phyloP scores from a whole-genome alignment of 2,888 invertebrate genomes.

The Tenthredo mesomela region DNA sequence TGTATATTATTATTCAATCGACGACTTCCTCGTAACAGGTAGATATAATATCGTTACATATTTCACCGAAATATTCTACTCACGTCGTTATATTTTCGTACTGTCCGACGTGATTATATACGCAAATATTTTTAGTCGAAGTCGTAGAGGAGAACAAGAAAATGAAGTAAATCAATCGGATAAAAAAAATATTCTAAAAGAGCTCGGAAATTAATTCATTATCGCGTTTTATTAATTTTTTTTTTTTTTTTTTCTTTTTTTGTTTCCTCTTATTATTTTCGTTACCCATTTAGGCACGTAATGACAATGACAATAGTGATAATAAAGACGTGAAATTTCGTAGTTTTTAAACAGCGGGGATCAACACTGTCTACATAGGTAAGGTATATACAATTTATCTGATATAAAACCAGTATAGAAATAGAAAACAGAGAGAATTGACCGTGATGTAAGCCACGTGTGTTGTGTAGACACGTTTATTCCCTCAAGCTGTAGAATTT shows the following conservation, averaged over 20 bases:
- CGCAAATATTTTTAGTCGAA: not conserved
- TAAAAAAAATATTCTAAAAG: not conserved
- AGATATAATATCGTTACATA: not conserved
- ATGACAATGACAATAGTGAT: not conserved
- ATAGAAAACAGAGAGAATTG: not conserved
- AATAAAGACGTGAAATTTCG: not conserved
- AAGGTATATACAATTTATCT: not conserved
- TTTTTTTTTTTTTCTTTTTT: not conserved
- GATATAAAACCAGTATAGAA: slow-evolving; percentile 9
- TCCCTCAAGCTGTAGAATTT: not conserved
- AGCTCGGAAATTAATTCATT: not conserved
- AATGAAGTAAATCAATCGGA: not conserved
- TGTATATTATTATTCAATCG: too few species aligned
- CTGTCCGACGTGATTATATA: too few species aligned
- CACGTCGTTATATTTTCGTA: too few species aligned
- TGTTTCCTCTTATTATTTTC: not conserved
- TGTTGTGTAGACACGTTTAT: not conserved
- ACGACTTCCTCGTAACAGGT: too few species aligned
- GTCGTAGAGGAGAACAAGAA: not conserved
- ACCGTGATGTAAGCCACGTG: slow-evolving; percentile 29
- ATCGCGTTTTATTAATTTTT: not conserved
- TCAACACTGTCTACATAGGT: not conserved
- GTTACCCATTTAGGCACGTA: not conserved
- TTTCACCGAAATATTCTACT: not conserved
- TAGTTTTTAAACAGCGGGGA: not conserved